Base-by-base conservation (phyloP, 2,797 vertebrate genomes). In the Enteromius thamalakanensis region DNA sequence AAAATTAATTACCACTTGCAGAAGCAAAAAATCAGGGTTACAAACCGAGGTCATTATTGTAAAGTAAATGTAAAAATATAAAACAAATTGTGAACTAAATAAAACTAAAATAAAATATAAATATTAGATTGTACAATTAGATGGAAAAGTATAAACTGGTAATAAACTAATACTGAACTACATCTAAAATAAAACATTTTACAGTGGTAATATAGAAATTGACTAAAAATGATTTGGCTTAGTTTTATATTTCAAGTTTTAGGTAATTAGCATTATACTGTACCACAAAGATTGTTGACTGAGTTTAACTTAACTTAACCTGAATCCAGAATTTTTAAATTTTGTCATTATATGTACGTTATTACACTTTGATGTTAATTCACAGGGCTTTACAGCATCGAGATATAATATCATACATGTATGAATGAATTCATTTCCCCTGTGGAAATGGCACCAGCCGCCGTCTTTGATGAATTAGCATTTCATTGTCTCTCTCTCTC, bases 381-480 rank as follows among this genome's bases (percentile, higher is more conserved):
- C 21, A 71, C 47, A 53, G 34, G 49, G 40, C 32, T 79, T 85
- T 10, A 78, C 17, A 12, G 47, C 21, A 49, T 60, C 23, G 4
- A 71, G n/a, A 85, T 80, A 84, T 81, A 60, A 76, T 87, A 83
- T 81, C 72, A 79, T 64, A 76, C 79, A 70, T 74, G 53, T 85
- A 62, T 81, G 67, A 83, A 85, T 83, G 23, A 80, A 72, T 79
- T 86, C 8, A 80, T 79, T 71, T 87, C 53, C 40, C 60, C 42
- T 84, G 64, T 80, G 79, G 62, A 86, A 80, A 82, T 84, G 60
- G 65, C 45, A 76, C 55, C 68, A 85, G 71, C 19, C 37, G 21
- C 83, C 34, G 26, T 58, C 62, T 75, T 79, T 67, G 69, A 84
- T 82, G 86, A 84, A 87, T 85, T 86, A 84, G 72, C 80, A 84